phyloP scores from a whole-genome alignment of 2,888 invertebrate genomes.

The Lypha dubia region DNA sequence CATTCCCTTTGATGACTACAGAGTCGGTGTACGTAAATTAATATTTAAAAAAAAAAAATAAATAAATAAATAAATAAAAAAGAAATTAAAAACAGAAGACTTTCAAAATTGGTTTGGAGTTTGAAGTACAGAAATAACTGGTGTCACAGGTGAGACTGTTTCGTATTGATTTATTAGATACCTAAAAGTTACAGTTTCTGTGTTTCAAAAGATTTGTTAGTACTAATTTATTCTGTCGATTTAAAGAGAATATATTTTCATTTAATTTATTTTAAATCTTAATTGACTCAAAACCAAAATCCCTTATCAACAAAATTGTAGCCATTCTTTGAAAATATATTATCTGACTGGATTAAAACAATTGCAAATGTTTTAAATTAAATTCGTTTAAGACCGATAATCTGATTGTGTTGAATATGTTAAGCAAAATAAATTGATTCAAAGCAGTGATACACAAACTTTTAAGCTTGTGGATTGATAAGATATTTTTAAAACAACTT shows the following conservation, averaged over 20 bases:
- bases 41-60: not conserved
- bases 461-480: not conserved
- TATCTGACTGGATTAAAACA: constrained; percentile 10
- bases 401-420: constrained; percentile 4
- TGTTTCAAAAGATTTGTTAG: no score
- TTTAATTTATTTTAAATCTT: not conserved
- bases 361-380: constrained; percentile 20
- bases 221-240: no score
- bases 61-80: no score
- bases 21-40: no score
- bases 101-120: no score
- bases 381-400: constrained; percentile 35
- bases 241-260: no score
- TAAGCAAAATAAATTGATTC: constrained; percentile 7
- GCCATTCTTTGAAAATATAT: constrained; percentile 20
- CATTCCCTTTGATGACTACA: constrained; percentile 18
- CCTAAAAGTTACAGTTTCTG: no score
- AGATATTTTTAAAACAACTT: no score
- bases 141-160: no score
- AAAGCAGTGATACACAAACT: constrained; percentile 8
- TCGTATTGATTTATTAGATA: no score
- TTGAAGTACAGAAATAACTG: not conserved
- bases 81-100: not conserved
- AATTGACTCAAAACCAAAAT: not conserved
- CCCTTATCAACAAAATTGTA: not conserved